Evolutionary conservation across 2,888 invertebrate species (phyloP), one percentile per base, ranked within the genome.

Genomic region (Antheraea yamamai): DNA sequence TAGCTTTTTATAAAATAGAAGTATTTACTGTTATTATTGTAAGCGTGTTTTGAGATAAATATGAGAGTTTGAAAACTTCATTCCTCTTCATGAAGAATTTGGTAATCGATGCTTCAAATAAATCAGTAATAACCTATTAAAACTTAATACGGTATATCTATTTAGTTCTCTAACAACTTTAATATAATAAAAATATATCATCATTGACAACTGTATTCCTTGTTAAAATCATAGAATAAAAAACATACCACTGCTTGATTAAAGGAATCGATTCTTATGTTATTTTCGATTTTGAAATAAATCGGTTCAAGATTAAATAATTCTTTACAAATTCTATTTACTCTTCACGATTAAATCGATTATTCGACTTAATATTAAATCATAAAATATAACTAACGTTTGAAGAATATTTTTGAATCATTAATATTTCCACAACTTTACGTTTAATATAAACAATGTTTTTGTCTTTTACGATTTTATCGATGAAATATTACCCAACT

Each of bases 301-400:
- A 55, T 18, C 18, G 52, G 18, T 55, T 18, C 52, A 52, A 16
- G 10, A 16, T 14, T 16, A 18, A 55, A 55, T 55, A 3, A 55
- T 16, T 16, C 12, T 12, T 52, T 55, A 55, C 18, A 55, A 14
- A 52, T 51, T 52, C 66, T 39, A 52, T 66, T 58, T 72, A 71
- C 71, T 30, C 55, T 66, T 35, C 64, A 51, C 35, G 66, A 66
- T 74, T 61, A 23, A 23, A 61, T 23, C 61, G 61, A 61, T 61
- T 61, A 14, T n/a, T 61, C 3, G 23, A 61, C 68, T 74, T 71
- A 64, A 68, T 76, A 61, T 78, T 77, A 55, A 78, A 75, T 78
- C 78, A 79, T 79, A 78, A 78, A 75, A 77, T 78, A 78, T 70
- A 23, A 70, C 0, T 52, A 73, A 75, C 66, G 23, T 47, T 66